A percentile compares a stretch with the other conserved stretches of the same genome.
These are phyloP conservation scores for Coluber constrictor DNA, from an alignment of 2,797 vertebrate genomes.

Conservation along the genomic window DNA sequence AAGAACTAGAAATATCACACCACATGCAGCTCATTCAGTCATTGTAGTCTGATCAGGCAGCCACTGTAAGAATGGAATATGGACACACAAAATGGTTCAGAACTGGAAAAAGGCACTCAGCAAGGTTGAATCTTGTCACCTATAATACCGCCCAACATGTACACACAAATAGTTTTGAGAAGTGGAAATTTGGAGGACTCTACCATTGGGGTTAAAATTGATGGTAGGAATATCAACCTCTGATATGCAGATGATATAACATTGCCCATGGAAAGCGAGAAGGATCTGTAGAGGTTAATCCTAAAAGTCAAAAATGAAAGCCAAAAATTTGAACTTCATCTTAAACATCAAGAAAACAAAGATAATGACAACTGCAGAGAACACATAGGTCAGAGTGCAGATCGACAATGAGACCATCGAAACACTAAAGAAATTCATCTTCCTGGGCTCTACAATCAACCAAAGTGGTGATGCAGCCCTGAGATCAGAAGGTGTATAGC, in stretches of 20 bases:
- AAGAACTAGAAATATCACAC: background rate
- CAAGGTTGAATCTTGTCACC: background rate
- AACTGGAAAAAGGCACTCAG: background rate
- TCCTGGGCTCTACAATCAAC: background rate
- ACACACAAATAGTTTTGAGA: background rate
- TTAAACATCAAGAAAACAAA: background rate
- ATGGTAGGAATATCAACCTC: background rate
- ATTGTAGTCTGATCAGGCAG: background rate
- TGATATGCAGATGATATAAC: background rate
- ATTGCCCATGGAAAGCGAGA: background rate
- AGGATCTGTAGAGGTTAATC: background rate
- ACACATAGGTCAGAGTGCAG: background rate
- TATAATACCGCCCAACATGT: background rate
- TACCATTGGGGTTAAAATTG: background rate
- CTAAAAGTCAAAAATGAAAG: background rate
- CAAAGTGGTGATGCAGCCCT: background rate
- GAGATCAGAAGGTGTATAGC: too few relatives aligned
- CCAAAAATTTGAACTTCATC: background rate
- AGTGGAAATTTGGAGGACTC: background rate
- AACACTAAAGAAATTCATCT: background rate
- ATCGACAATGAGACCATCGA: background rate
- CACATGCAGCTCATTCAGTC: background rate
- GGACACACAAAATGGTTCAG: background rate
- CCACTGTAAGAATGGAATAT: background rate
- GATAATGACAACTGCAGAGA: background rate